A percentile compares a stretch with the other conserved stretches of the same genome.
These are phyloP conservation scores for Archips crataeganus DNA, from an alignment of 2,888 invertebrate genomes.

Conservation along the genomic window DNA sequence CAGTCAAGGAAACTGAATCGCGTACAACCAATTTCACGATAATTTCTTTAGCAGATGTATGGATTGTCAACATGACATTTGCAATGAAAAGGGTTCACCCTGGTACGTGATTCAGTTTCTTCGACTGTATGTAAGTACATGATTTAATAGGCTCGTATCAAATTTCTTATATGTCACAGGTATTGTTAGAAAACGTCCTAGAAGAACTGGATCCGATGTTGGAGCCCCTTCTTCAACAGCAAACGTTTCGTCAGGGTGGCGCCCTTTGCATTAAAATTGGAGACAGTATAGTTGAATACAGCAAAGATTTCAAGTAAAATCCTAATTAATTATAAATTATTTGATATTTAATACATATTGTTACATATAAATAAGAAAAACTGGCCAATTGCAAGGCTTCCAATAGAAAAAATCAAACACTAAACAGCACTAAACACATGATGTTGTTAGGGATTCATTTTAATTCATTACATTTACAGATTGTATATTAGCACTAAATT, in stretches of 20 bases:
- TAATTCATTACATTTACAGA: constrained; percentile 69
- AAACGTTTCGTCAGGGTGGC: constrained; percentile 96
- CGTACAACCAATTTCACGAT: too few relatives aligned
- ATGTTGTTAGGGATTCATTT: not conserved
- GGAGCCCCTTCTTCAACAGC: constrained; percentile 95
- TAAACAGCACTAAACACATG: too few relatives aligned
- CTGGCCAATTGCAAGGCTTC: too few relatives aligned
- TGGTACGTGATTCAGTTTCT: too few relatives aligned
- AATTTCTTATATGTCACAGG: constrained; percentile 62
- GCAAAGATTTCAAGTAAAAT: constrained; percentile 90
- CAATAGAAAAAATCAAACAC: too few relatives aligned
- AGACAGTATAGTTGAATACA: constrained; percentile 96
- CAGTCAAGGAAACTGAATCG: too few relatives aligned
- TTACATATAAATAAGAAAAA: too few relatives aligned
- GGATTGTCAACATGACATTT: too few relatives aligned
- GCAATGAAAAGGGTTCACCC: too few relatives aligned
- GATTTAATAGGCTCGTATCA: not conserved
- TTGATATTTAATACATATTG: not conserved
- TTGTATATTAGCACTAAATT: constrained; percentile 97
- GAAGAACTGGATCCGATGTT: constrained; percentile 97
- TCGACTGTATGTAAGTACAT: too few relatives aligned
- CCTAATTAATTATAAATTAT: not conserved
- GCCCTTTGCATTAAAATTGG: constrained; percentile 95
- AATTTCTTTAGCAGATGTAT: too few relatives aligned
- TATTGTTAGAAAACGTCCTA: constrained; percentile 95